Conservation (phyloP, 2,888 invertebrate genomes). For the Hydroisotoma schaefferi region DNA sequence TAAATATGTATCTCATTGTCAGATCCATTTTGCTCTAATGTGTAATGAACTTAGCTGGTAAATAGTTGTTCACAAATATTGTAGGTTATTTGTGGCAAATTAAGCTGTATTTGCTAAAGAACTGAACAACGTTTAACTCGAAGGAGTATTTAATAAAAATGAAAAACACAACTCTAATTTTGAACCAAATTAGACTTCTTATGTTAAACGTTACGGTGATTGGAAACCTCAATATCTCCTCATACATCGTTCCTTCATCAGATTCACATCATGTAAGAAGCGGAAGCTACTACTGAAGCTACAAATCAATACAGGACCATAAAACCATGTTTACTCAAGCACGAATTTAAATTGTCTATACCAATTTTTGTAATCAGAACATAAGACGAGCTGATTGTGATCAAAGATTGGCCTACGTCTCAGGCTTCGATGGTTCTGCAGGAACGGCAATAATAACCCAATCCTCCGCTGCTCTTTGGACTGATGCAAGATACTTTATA, state of each 20-base stretch:
- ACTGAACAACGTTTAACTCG: too few species aligned
- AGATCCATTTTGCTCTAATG: too few species aligned
- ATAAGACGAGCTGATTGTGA: slow-evolving; percentile 61
- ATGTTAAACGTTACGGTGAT: neutral
- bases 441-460: slow-evolving; percentile 82
- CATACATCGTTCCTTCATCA: neutral
- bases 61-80: too few species aligned
- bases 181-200: neutral
- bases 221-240: neutral
- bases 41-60: too few species aligned
- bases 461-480: slow-evolving; percentile 70
- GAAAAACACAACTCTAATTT: neutral
- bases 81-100: too few species aligned
- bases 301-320: neutral
- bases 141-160: too few species aligned
- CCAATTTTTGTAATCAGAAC: neutral
- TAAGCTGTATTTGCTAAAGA: too few species aligned
- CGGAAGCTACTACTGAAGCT: neutral
- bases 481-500: slow-evolving; percentile 63
- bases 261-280: neutral
- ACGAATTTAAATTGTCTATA: neutral
- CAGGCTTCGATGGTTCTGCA: slow-evolving; percentile 72
- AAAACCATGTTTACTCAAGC: too few species aligned
- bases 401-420: slow-evolving; percentile 72
- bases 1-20: too few species aligned